phyloP scores from a whole-genome alignment of 2,888 invertebrate genomes.

The Archips xylosteana region DNA sequence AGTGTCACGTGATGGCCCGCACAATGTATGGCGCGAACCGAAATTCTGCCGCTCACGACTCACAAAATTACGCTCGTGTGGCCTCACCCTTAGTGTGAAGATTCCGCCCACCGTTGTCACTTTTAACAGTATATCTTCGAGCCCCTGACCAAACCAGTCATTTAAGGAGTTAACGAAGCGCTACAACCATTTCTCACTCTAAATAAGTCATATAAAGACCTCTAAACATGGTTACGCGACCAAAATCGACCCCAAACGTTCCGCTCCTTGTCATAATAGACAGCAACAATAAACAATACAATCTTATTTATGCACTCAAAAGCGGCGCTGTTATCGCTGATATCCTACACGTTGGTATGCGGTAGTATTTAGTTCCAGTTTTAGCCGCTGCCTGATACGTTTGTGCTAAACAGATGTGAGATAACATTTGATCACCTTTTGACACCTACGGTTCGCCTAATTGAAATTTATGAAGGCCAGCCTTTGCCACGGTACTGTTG shows the following conservation, averaged over 20 bases:
- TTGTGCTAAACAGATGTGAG: slow-evolving; percentile 51
- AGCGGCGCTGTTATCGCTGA: slow-evolving; percentile 7
- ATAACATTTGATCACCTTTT: slow-evolving; percentile 69
- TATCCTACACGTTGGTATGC: neutral
- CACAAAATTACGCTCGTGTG: too few species aligned
- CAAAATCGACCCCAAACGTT: slow-evolving; percentile 34
- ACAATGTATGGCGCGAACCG: too few species aligned
- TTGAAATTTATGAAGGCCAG: slow-evolving; percentile 80
- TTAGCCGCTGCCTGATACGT: slow-evolving; percentile 49
- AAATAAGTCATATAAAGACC: slow-evolving; percentile 7
- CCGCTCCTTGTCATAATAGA: slow-evolving; percentile 60
- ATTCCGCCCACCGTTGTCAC: neutral
- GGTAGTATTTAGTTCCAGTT: slow-evolving; percentile 24
- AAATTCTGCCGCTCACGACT: too few species aligned
- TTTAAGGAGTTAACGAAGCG: neutral
- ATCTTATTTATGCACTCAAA: neutral
- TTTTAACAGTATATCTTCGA: neutral
- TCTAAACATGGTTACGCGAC: slow-evolving; percentile 7
- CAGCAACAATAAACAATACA: slow-evolving; percentile 65
- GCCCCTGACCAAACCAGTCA: neutral
- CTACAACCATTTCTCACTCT: neutral
- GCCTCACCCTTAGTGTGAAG: too few species aligned
- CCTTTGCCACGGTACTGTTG: slow-evolving; percentile 49
- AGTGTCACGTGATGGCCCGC: too few species aligned
- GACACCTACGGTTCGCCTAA: slow-evolving; percentile 70